These are phyloP conservation scores for Tineola bisselliella DNA, from an alignment of 2,888 invertebrate species.

Conservation along the genomic window DNA sequence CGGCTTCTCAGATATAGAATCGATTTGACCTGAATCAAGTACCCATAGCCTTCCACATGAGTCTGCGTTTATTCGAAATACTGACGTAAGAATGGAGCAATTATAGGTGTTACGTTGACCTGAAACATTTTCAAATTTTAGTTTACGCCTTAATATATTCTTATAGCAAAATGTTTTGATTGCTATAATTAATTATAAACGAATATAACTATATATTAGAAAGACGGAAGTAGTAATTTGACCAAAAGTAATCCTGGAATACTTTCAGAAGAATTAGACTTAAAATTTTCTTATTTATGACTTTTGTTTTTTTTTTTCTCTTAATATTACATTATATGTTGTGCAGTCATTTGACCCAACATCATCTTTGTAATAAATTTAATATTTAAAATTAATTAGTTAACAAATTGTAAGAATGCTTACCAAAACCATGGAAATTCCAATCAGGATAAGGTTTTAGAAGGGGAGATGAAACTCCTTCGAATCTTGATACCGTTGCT, in stretches of 20 bases:
- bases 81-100: constrained; percentile 78
- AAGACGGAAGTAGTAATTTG: too few species aligned
- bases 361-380: too few species aligned
- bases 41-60: constrained; percentile 82
- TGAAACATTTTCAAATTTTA: neutral
- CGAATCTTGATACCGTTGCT: constrained; percentile 69
- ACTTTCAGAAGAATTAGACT: too few species aligned
- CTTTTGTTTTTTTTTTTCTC: too few species aligned
- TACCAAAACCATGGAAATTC: constrained; percentile 72
- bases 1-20: constrained; percentile 70
- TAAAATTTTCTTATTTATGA: too few species aligned
- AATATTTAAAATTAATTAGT: too few species aligned
- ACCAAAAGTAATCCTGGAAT: too few species aligned
- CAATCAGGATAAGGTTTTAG: constrained; percentile 81
- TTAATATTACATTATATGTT: too few species aligned
- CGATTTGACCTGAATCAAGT: constrained; percentile 80
- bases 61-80: constrained; percentile 79
- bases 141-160: neutral
- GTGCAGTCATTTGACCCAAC: too few species aligned
- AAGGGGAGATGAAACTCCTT: constrained; percentile 66
- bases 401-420: too few species aligned
- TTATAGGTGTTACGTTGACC: constrained; percentile 35
- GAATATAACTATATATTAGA: too few species aligned
- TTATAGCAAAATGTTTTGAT: neutral
- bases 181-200: neutral